Evolutionary conservation across 2,113 vertebrate species (phyloP).

Genomic region (Alligator sinensis): DNA sequence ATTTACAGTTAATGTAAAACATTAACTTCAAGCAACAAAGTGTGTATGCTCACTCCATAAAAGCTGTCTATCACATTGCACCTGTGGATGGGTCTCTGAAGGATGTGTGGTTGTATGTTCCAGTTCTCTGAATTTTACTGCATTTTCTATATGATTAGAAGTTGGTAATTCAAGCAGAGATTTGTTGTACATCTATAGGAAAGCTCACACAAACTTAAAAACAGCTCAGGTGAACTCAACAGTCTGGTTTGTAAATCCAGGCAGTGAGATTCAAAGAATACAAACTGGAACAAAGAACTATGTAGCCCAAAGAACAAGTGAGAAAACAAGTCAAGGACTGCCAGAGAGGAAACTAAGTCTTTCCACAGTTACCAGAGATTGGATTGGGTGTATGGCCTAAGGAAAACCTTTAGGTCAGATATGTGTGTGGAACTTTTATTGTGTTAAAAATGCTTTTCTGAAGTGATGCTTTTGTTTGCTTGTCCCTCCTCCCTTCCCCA

Average conservation of each 20-base stretch:
- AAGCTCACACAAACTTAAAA: no score
- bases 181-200: not conserved
- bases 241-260: conserved; percentile 37
- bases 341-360: not conserved
- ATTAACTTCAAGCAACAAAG: not conserved
- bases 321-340: rapidly evolving
- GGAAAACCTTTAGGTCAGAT: not conserved
- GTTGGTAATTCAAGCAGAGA: conserved; percentile 16
- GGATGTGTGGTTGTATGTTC: not conserved
- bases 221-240: not conserved
- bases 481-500: no score
- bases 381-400: not conserved
- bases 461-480: not conserved
- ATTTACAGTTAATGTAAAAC: no score
- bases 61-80: not conserved
- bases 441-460: not conserved
- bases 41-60: not conserved
- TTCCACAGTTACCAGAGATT: not conserved
- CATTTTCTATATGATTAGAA: not conserved
- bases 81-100: not conserved
- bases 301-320: not conserved
- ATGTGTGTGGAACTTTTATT: not conserved
- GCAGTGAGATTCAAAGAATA: not conserved
- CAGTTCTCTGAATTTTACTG: conserved; percentile 29
- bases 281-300: not conserved